Percentiles rank a stretch among this genome's conserved stretches.
Conservation (phyloP, 2,888 invertebrate species). For the Ischnus inquisitorius region DNA sequence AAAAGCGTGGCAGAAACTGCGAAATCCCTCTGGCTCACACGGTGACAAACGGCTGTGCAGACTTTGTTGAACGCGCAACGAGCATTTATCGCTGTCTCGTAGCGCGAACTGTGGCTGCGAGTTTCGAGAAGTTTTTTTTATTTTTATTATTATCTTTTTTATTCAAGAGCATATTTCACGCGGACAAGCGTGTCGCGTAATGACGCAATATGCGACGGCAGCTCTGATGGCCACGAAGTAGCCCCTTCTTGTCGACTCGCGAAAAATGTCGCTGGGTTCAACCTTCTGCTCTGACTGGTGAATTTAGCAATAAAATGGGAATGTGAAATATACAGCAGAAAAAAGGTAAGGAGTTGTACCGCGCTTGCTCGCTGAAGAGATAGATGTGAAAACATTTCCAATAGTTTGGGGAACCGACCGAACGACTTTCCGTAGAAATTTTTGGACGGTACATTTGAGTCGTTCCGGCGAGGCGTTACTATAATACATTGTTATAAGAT, state of each 20-base stretch:
- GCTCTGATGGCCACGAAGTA: slow-evolving; percentile 5
- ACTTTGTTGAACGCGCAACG: slow-evolving; percentile 53
- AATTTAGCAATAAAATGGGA: background rate
- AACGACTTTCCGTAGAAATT: too few species aligned
- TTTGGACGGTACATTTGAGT: too few species aligned
- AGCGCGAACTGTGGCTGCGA: slow-evolving; percentile 37
- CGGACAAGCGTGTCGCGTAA: slow-evolving; percentile 46
- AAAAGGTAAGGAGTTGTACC: background rate
- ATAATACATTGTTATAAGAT: too few species aligned
- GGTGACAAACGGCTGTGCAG: slow-evolving; percentile 70
- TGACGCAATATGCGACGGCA: slow-evolving; percentile 49
- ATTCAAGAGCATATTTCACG: slow-evolving; percentile 38
- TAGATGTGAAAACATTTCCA: too few species aligned
- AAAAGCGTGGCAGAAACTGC: slow-evolving; percentile 58
- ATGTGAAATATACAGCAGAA: background rate
- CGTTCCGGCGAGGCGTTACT: too few species aligned
- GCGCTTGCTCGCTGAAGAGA: too few species aligned
- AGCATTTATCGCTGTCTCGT: slow-evolving; percentile 62
- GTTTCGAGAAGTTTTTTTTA: slow-evolving; percentile 28
- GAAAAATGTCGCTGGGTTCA: background rate
- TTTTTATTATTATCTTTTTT: background rate
- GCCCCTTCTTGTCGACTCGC: background rate
- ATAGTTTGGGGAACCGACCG: too few species aligned
- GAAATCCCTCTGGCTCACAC: slow-evolving; percentile 60
- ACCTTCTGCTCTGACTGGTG: background rate